Evolutionary conservation across 2,888 invertebrate genomes (phyloP).

Genomic region (Scaeva pyrastri): DNA sequence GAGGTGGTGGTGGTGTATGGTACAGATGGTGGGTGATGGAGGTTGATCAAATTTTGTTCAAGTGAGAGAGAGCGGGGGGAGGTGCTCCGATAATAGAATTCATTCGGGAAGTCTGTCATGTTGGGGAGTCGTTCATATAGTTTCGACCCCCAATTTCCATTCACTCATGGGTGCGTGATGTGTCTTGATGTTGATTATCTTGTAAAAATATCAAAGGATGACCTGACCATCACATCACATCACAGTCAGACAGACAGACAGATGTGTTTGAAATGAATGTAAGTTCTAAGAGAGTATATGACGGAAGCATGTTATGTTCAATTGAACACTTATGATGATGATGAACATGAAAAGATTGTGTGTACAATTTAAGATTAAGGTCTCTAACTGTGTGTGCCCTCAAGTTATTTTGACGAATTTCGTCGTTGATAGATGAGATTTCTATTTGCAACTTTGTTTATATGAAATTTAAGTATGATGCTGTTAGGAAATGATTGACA

Average conservation of each 20-base stretch:
- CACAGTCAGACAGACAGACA: too few species aligned
- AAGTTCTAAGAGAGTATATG: neutral
- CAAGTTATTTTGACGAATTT: neutral
- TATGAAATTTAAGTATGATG: too few species aligned
- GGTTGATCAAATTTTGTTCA: slow-evolving; percentile 69
- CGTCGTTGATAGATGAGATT: too few species aligned
- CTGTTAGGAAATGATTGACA: too few species aligned
- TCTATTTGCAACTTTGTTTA: neutral
- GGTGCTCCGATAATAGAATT: slow-evolving; percentile 12
- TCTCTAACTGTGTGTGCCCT: neutral
- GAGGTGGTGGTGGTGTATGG: slow-evolving; percentile 16
- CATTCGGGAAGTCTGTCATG: slow-evolving; percentile 54
- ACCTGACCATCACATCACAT: too few species aligned
- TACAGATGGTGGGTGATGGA: neutral
- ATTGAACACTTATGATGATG: neutral
- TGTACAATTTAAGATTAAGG: neutral
- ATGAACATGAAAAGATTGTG: neutral
- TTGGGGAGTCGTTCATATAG: slow-evolving; percentile 50
- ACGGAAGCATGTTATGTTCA: slow-evolving; percentile 27
- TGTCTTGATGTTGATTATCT: slow-evolving; percentile 42
- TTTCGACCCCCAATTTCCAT: slow-evolving; percentile 62
- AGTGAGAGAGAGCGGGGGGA: too few species aligned
- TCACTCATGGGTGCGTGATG: slow-evolving; percentile 27
- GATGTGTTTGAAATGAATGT: neutral
- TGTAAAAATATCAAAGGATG: slow-evolving; percentile 25